Conservation (phyloP, 2,888 invertebrate genomes). For the Rhaphigaster nebulosa region DNA sequence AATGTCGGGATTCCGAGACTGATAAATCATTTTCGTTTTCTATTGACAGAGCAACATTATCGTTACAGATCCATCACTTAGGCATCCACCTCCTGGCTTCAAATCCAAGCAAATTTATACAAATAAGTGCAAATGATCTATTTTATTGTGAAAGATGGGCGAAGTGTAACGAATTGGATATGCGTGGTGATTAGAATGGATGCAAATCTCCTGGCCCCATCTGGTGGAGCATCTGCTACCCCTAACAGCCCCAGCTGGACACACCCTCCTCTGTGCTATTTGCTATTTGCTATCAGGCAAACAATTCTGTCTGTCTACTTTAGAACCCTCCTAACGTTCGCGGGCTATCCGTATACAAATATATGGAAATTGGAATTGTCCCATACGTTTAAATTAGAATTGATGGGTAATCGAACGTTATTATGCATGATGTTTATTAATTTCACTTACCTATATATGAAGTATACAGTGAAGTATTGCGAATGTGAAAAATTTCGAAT, state of each 20-base stretch:
- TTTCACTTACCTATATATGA: no score
- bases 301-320: background rate
- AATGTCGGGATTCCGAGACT: no score
- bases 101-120: background rate
- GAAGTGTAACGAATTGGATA: background rate
- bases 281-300: conserved; percentile 29
- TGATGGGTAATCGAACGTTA: no score
- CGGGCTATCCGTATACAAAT: no score
- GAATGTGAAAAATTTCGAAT: no score
- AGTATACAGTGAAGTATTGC: no score
- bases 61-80: background rate
- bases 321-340: background rate
- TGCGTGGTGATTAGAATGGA: conserved; percentile 23
- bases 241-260: background rate
- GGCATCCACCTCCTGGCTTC: background rate
- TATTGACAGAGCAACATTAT: background rate
- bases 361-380: no score
- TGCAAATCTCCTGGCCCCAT: background rate
- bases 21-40: background rate
- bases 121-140: conserved; percentile 39
- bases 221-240: background rate
- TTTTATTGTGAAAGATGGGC: background rate
- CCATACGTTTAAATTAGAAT: no score
- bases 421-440: background rate
- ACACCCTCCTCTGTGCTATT: background rate